A percentile compares a stretch with the other conserved stretches of the same genome.
Conservation (phyloP, 2,888 invertebrate species). For the Heteromurus nitidus region DNA sequence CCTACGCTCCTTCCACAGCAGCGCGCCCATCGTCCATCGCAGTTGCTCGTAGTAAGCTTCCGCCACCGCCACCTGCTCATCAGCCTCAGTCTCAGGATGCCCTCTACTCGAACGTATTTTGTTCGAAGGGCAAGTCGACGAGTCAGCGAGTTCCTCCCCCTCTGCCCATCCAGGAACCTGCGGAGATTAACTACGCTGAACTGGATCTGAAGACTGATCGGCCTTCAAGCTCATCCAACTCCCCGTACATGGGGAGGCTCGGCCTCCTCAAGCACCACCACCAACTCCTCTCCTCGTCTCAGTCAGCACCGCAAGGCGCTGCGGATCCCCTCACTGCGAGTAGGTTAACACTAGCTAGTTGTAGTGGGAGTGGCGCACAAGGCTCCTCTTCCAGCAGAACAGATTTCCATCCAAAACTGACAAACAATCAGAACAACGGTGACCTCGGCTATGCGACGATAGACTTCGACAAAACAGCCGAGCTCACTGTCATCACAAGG, state of each 20-base stretch:
- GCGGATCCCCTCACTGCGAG: not conserved
- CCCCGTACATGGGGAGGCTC: slow-evolving; percentile 41
- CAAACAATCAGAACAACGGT: slow-evolving; percentile 44
- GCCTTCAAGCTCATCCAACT: slow-evolving; percentile 68
- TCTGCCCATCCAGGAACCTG: slow-evolving; percentile 74
- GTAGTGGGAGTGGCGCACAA: not conserved
- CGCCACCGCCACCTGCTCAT: not conserved
- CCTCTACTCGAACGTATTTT: slow-evolving; percentile 57
- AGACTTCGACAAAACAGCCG: slow-evolving; percentile 95
- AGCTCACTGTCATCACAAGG: slow-evolving; percentile 78
- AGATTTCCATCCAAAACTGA: slow-evolving; percentile 29
- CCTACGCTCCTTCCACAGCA: slow-evolving; percentile 8
- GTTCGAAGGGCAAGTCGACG: slow-evolving; percentile 26
- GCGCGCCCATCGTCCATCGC: not conserved
- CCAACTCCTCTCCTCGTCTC: slow-evolving; percentile 43
- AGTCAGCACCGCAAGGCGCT: not conserved
- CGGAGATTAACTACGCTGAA: slow-evolving; percentile 86
- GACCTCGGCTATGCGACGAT: slow-evolving; percentile 88
- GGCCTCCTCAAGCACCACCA: slow-evolving; percentile 34
- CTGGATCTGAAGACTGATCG: slow-evolving; percentile 82
- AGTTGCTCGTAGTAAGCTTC: no score
- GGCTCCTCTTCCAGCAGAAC: not conserved
- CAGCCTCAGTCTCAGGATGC: slow-evolving; percentile 16
- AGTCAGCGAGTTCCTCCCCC: not conserved
- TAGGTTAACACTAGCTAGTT: slow-evolving; percentile 12